Base-by-base conservation (phyloP, 1,140 invertebrate genomes). In the Achatina immaculata region DNA sequence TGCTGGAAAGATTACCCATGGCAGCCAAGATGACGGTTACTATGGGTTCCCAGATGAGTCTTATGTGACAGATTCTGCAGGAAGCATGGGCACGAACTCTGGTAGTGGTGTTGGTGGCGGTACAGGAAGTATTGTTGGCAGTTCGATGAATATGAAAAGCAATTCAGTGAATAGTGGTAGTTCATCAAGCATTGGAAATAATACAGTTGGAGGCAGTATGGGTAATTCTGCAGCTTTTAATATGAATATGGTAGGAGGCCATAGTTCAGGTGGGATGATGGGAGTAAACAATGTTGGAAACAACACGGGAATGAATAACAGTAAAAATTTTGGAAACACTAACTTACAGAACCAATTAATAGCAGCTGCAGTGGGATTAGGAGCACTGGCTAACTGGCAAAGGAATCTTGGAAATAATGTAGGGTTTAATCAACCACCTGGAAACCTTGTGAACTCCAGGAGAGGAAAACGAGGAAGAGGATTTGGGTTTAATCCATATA, bases 41-140 rank as follows among this genome's bases (percentile, higher is more conserved):
- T 74, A 74, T 74, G 45, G 45, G 21, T 48, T 51, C 42, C n/a
- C 72, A 51, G n/a, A 74, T 74, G 72, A 74, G 31, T 51, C 72
- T 28, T 74, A 51, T 43, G 51, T 69, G 68, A 69, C 68, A 28
- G 42, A 40, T 69, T 69, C 38, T 40, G 38, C 4, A 21, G n/a
- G 36, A 40, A 69, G 24, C n/a, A 42, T 42, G 38, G 36, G 1
- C 1, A 19, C 24, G 40, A 69, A 40, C 36, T 69, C 68, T 69
- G 65, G 2, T 3, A 38, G 28, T 66, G n/a, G 65, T 66, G 7
- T 69, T 7, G 31, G 68, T 21, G 19, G 21, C 19, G 40, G 40
- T 19, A 42, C 42, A 21, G 36, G 40, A 24, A 38, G 36, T 42
- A 9, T 40, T 69, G 68, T 2, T 40, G 36, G 9, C 9, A 69